Base-by-base conservation (phyloP, 2,113 vertebrate genomes). In the Leptodactylus fuscus region DNA sequence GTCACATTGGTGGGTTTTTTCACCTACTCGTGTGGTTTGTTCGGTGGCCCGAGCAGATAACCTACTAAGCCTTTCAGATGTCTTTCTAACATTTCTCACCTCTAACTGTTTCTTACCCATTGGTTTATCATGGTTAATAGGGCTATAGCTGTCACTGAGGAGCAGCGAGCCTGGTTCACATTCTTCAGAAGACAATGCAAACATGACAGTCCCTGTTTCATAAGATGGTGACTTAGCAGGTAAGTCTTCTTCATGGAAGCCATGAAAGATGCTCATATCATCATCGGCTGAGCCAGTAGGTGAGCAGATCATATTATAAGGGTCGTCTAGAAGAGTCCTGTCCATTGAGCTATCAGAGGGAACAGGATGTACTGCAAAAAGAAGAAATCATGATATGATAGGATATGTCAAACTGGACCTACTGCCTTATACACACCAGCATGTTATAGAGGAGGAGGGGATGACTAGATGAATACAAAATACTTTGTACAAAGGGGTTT, bases 301-400 rank as follows among this genome's bases (percentile, higher is more conserved):
- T 16, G 77, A 80, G 44, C 77, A 44, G 34, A 29, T 44, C 77
- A 60, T 24, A 29, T 53, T 51, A 12, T 71, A 70, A 29, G 65
- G 27, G 16, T 27, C 44, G 34, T 82, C 62, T 49, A 20, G 41
- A 27, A 49, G 2, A 6, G 24, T 69, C 18, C 44, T 48, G 27
- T 48, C 44, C 34, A 53, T 70, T 20, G 34, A 38, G 36, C 9
- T 27, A 41, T 74, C 81, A 5, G 69, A 12, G 5, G 46, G 65
- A 69, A 49, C 29, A 34, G 81, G 46, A 12, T 81, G 79, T 36
- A 24, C 77, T 80, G 34, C 11, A 62, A 77, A 55, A 2, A 58
- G 3, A 38, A 62, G 34, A 62, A 55, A 44, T 27, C 3, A 58
- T 9, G 1, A 24, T 20, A 70, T 8, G 34, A 34, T n/a, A n/a